Evolutionary conservation across 2,888 invertebrate genomes (phyloP).

Genomic region (Brenthis daphne): DNA sequence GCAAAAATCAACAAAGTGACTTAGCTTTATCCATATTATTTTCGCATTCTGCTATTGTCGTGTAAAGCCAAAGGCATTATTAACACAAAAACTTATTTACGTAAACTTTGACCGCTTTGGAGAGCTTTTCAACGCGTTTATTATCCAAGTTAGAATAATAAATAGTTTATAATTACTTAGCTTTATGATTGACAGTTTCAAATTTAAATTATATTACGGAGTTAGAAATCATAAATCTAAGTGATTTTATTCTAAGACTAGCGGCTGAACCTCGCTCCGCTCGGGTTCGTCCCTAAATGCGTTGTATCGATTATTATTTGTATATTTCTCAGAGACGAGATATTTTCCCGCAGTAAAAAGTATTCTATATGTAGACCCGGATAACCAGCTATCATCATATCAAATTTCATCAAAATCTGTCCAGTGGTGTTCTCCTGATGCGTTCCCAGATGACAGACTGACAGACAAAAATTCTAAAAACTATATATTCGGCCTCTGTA

Average conservation of each 20-base stretch:
- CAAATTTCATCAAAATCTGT: no score
- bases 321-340: no score
- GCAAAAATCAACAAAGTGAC: neutral
- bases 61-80: neutral
- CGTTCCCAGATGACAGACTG: no score
- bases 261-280: no score
- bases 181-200: constrained; percentile 14
- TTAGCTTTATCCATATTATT: constrained; percentile 8
- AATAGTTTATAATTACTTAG: constrained; percentile 20
- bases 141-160: constrained; percentile 15
- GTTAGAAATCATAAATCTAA: neutral
- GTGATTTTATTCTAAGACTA: neutral
- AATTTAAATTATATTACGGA: constrained; percentile 6
- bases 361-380: no score
- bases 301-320: no score
- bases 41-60: neutral
- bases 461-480: no score
- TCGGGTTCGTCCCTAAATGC: no score
- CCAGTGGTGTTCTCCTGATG: no score
- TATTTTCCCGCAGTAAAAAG: no score
- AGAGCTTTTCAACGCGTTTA: constrained; percentile 16
- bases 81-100: constrained; percentile 8
- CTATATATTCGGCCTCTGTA: no score
- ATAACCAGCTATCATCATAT: no score
- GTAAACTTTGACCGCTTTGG: constrained; percentile 10